Base-by-base conservation (phyloP, 2,113 vertebrate species). In the Myodes glareolus region DNA sequence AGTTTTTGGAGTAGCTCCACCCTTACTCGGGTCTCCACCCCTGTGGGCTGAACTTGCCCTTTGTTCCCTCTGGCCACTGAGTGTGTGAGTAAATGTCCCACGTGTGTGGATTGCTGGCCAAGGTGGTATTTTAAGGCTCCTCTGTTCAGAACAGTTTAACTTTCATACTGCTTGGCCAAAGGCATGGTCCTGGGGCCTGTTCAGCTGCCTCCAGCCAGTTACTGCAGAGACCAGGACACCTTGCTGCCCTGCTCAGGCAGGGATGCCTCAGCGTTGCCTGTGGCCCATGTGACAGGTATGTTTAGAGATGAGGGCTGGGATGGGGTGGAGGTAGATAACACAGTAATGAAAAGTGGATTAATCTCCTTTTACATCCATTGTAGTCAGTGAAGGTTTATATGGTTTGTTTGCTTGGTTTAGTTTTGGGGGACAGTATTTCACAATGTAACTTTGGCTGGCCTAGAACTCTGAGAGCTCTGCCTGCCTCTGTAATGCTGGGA, bases 161-260 rank as follows among this genome's bases (percentile, higher is more conserved):
- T 94, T 70, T 31, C 52, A 88, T 58, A 47, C 97, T 96, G 92
- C 5, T 63, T 39, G 61, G 88, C 76, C 76, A 11, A 97, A 98
- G 42, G 96, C 88, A 99, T 99, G 99, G 97, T 98, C 55, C 96
- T 99, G 96, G 99, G 98, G 89, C 99, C 99, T 0, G 97, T 98
- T 92, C 98, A 99, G 3, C 98, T 99, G 97, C 99, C 99, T 95
- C 98, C 98, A 82, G 98, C 98, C 97, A 98, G 98, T 98, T 99
- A 99, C 95, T 99, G 99, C 77, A 99, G 98, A 95, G 99, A 99
- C 72, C 98, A 98, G 98, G 90, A 97, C 7, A 96, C 86, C 12
- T 94, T 98, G 70, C 98, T 97, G 65, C 94, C 98, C 94, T 98
- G 97, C 91, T 98, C 98, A 7, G 85, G 98, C 17, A 27, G 98